These are phyloP conservation scores for Elephantulus edwardii DNA, from an alignment of 2,113 vertebrate species.

Conservation along the genomic window DNA sequence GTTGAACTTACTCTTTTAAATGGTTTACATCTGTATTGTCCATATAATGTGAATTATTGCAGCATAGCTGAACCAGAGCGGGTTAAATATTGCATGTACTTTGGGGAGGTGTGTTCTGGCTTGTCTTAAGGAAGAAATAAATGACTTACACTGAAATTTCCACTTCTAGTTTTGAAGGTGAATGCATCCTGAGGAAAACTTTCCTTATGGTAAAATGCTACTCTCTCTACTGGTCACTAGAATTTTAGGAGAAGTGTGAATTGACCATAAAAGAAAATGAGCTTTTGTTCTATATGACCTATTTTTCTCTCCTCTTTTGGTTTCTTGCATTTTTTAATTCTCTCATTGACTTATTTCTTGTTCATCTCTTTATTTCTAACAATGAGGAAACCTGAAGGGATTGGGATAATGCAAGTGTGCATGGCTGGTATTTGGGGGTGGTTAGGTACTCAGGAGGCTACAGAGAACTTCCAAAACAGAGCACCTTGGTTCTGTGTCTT, in stretches of 20 bases:
- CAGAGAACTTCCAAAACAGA: neutral
- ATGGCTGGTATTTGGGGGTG: neutral
- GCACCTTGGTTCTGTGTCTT: neutral
- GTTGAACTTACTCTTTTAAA: constrained; percentile 47
- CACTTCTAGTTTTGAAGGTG: constrained; percentile 43
- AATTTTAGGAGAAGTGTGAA: constrained; percentile 23
- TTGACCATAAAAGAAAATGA: constrained; percentile 24
- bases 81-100: constrained; percentile 25
- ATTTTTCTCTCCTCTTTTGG: neutral
- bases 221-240: neutral
- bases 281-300: neutral
- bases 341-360: neutral
- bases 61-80: constrained; percentile 16
- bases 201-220: constrained; percentile 20
- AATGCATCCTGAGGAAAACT: constrained; percentile 44
- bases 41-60: constrained; percentile 55
- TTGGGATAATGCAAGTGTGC: neutral
- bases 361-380: neutral
- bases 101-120: constrained; percentile 54
- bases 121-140: constrained; percentile 62
- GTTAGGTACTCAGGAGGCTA: neutral
- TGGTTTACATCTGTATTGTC: constrained; percentile 25
- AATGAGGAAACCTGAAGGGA: too few species aligned
- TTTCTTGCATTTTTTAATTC: neutral
- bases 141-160: constrained; percentile 40